Evolutionary conservation across 1,140 invertebrate species (phyloP), one percentile per base, ranked within the genome.

Genomic region (Bathynomus jamesi): DNA sequence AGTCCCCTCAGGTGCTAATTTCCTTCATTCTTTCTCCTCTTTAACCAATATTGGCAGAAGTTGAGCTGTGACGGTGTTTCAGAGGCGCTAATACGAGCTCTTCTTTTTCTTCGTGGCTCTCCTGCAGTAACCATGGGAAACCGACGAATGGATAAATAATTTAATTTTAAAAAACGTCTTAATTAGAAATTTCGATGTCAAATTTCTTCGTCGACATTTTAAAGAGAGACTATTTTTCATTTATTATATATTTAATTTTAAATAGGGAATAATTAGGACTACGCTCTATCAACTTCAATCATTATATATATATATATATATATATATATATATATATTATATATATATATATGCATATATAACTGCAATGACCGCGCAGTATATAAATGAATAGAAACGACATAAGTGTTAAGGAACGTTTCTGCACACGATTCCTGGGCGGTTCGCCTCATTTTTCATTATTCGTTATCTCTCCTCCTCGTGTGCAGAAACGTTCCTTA

Each of bases 281-380:
- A n/a, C n/a, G n/a, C n/a, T n/a, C n/a, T n/a, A n/a, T n/a, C n/a
- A n/a, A n/a, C n/a, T n/a, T n/a, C n/a, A n/a, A n/a, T n/a, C n/a
- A n/a, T n/a, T 63, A 63, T 63, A 63, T 63, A 63, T 63, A 63
- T 63, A 63, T 63, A 63, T 63, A 63, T 63, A 63, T 63, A 63
- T 63, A 63, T 63, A 63, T 63, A 63, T 63, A 63, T 63, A 63
- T 63, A 63, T 63, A 63, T 24, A 63, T 62, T 28, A 28, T 24
- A 63, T 63, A 28, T 28, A 63, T 25, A 63, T 25, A 28, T 63
- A 63, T 25, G 27, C 27, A 28, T 53, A 53, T 53, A n/a, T n/a
- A n/a, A n/a, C n/a, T n/a, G n/a, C n/a, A n/a, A n/a, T n/a, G n/a
- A n/a, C n/a, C n/a, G n/a, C n/a, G n/a, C n/a, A n/a, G n/a, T n/a